phyloP scores from a whole-genome alignment of 2,888 invertebrate species.

The Colostygia pectinataria region DNA sequence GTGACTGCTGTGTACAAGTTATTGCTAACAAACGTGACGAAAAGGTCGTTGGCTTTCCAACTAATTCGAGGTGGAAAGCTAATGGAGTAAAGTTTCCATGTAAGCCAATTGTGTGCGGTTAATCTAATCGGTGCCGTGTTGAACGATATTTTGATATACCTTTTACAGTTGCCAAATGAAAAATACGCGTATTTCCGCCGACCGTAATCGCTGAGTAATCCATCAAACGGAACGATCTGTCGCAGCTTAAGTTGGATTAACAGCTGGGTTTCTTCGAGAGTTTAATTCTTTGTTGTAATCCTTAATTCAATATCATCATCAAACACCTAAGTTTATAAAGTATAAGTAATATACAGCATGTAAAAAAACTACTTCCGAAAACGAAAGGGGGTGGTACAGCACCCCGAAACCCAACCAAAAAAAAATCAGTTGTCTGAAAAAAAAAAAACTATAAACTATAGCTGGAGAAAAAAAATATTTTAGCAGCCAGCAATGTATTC shows the following conservation, averaged over 20 bases:
- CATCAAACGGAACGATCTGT: conserved; percentile 69
- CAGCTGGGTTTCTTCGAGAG: conserved; percentile 2
- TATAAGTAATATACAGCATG: no score
- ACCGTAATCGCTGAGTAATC: conserved; percentile 74
- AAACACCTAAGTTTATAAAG: no score
- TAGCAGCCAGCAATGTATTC: no score
- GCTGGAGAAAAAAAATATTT: no score
- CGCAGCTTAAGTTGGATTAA: conserved; percentile 23
- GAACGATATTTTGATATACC: conserved; percentile 72
- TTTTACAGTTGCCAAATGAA: conserved; percentile 79
- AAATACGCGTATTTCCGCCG: conserved; percentile 78
- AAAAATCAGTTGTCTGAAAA: no score
- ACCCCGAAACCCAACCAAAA: no score
- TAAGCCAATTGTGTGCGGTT: conserved; percentile 76
- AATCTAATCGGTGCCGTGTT: conserved; percentile 79
- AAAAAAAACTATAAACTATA: no score
- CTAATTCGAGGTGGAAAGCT: conserved; percentile 39
- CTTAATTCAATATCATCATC: no score
- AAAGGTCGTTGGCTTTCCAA: background rate
- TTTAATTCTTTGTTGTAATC: no score
- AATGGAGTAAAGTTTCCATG: conserved; percentile 72
- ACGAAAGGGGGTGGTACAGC: no score
- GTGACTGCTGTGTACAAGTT: background rate
- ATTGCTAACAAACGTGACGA: conserved; percentile 27
- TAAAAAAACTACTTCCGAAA: no score